Percentiles rank a stretch among this genome's conserved stretches.
These are phyloP conservation scores for Polymixis flavicincta DNA, from an alignment of 2,888 invertebrate species.

Conservation along the genomic window DNA sequence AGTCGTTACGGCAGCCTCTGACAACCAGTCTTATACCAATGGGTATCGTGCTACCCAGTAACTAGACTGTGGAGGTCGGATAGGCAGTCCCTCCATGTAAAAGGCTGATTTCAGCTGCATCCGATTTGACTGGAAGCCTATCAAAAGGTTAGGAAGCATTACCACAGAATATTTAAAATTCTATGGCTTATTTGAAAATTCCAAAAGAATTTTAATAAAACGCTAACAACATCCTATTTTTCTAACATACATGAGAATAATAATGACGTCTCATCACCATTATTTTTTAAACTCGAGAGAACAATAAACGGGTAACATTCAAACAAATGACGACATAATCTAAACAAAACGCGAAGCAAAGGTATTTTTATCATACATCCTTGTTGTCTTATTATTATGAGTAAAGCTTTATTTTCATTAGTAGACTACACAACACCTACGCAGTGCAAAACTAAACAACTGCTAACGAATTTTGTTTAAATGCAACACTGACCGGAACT, in stretches of 20 bases:
- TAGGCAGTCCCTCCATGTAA: no score
- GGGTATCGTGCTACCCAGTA: background rate
- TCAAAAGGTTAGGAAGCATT: background rate
- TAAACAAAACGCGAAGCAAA: slow-evolving; percentile 51
- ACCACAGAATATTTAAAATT: no score
- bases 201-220: background rate
- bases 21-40: background rate
- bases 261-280: slow-evolving; percentile 24
- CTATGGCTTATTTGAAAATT: background rate
- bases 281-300: slow-evolving; percentile 39
- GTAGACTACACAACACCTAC: slow-evolving; percentile 59
- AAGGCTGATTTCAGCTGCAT: no score
- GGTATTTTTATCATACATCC: slow-evolving; percentile 61
- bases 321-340: slow-evolving; percentile 39
- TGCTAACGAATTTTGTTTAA: slow-evolving; percentile 41
- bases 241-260: slow-evolving; percentile 13
- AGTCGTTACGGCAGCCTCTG: background rate
- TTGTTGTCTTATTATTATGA: slow-evolving; percentile 55
- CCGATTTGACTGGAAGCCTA: no score
- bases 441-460: slow-evolving; percentile 27
- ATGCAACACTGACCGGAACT: slow-evolving; percentile 36
- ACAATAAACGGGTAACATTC: slow-evolving; percentile 41
- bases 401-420: slow-evolving; percentile 54
- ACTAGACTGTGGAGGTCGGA: background rate
- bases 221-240: background rate